A percentile compares a stretch with the other conserved stretches of the same genome.
Conservation (phyloP, 2,888 invertebrate genomes). For the Syrphus vitripennis region DNA sequence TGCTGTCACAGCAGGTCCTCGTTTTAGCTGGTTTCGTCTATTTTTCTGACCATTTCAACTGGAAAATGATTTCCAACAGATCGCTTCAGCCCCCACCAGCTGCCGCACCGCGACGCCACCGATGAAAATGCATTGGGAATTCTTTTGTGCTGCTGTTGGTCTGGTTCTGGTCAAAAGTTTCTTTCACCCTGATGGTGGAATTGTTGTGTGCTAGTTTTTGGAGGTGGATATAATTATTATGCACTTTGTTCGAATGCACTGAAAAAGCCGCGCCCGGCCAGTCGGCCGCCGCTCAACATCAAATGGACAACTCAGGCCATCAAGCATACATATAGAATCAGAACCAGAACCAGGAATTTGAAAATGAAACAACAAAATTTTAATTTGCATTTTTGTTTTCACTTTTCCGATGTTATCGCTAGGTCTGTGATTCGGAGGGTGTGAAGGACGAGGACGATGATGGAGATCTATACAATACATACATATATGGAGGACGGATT, state of each 20-base stretch:
- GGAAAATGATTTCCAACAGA: conserved; percentile 61
- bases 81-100: neutral
- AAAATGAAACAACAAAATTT: conserved; percentile 43
- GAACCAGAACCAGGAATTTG: neutral
- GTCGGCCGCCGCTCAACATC: neutral
- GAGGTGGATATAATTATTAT: conserved; percentile 55
- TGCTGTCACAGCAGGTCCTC: conserved; percentile 33
- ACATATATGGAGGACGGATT: neutral
- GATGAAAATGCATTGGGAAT: conserved; percentile 43
- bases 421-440: neutral
- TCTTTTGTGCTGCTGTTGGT: neutral
- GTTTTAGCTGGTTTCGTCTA: neutral
- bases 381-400: conserved; percentile 50
- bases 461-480: neutral
- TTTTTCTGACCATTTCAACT: conserved; percentile 47
- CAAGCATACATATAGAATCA: too few relatives aligned
- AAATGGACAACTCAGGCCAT: conserved; percentile 30
- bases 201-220: neutral
- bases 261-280: neutral
- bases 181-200: neutral
- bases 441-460: neutral
- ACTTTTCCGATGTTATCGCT: neutral
- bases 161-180: neutral
- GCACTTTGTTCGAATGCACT: conserved; percentile 25
- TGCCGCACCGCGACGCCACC: too few relatives aligned